Percentiles rank a stretch among this genome's conserved stretches.
phyloP scores from a whole-genome alignment of 2,888 invertebrate species.

The Ophraella communa region DNA sequence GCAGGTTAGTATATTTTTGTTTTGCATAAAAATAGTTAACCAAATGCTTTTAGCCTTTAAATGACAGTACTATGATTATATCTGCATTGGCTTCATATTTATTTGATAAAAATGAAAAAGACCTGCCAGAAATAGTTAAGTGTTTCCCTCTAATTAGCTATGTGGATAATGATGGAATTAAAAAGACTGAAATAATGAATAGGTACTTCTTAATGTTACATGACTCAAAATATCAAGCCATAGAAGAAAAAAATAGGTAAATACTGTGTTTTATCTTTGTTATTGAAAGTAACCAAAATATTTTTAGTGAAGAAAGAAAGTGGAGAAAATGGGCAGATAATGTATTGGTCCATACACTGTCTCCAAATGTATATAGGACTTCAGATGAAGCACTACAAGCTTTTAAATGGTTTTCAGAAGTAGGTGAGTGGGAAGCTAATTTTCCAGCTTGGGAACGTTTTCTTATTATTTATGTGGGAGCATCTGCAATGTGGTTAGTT shows the following conservation, averaged over 20 bases:
- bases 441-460: conserved; percentile 87
- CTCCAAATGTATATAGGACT: conserved; percentile 96
- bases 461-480: conserved; percentile 90
- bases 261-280: conserved; percentile 7
- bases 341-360: conserved; percentile 88
- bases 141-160: conserved; percentile 78
- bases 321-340: conserved; percentile 97
- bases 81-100: conserved; percentile 85
- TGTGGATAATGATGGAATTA: conserved; percentile 71
- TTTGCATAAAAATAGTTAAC: background rate
- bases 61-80: conserved; percentile 94
- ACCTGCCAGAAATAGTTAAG: conserved; percentile 73
- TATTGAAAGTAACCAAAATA: conserved; percentile 13
- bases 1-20: conserved; percentile 66
- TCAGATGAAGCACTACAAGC: conserved; percentile 85
- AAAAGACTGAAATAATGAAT: conserved; percentile 79
- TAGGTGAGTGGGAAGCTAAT: conserved; percentile 89
- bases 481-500: conserved; percentile 92
- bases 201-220: conserved; percentile 88
- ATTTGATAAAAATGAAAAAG: conserved; percentile 62
- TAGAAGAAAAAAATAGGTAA: conserved; percentile 67
- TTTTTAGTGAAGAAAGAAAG: conserved; percentile 84
- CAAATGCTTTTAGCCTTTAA: conserved; percentile 72
- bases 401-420: conserved; percentile 92
- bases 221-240: conserved; percentile 58